Percentiles rank a stretch among this genome's conserved stretches.
Conservation (phyloP, 2,113 vertebrate species). For the Oncorhynchus kisutch region DNA sequence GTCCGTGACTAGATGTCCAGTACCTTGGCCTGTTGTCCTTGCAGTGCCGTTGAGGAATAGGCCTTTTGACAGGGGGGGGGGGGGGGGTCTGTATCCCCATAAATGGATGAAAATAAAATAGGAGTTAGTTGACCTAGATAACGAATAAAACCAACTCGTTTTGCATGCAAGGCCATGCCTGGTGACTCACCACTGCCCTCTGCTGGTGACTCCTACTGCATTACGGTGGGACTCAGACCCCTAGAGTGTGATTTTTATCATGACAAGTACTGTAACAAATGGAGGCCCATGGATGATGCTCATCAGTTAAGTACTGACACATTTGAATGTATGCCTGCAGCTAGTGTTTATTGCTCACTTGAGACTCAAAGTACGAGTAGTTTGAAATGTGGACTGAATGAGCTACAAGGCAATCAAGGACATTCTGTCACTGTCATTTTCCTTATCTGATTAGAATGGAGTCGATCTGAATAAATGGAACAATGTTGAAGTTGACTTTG, state of each 20-base stretch:
- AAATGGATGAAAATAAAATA: slow-evolving; percentile 46
- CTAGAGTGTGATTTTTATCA: background rate
- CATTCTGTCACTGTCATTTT: slow-evolving; percentile 14
- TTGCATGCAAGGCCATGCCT: slow-evolving; percentile 25
- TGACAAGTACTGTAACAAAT: slow-evolving; percentile 3
- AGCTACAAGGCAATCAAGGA: slow-evolving; percentile 4
- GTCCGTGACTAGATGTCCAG: background rate
- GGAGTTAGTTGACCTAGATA: slow-evolving; percentile 69
- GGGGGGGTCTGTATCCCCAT: slow-evolving; percentile 28
- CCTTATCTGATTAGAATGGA: slow-evolving; percentile 1
- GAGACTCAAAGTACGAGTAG: background rate
- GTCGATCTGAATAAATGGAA: background rate
- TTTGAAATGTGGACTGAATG: background rate
- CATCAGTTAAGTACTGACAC: slow-evolving; percentile 24
- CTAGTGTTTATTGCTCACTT: slow-evolving; percentile 17
- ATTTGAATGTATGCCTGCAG: slow-evolving; percentile 41
- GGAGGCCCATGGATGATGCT: slow-evolving; percentile 16
- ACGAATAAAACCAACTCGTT: slow-evolving; percentile 62
- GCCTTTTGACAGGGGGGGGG: slow-evolving; percentile 11
- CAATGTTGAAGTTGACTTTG: background rate
- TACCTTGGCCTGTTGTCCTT: background rate
- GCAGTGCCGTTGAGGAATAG: slow-evolving; percentile 10
- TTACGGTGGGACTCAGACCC: background rate
- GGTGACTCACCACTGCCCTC: slow-evolving; percentile 47
- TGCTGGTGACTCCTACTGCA: slow-evolving; percentile 31